phyloP scores from a whole-genome alignment of 1,140 invertebrate genomes.

The Batillaria attramentaria region DNA sequence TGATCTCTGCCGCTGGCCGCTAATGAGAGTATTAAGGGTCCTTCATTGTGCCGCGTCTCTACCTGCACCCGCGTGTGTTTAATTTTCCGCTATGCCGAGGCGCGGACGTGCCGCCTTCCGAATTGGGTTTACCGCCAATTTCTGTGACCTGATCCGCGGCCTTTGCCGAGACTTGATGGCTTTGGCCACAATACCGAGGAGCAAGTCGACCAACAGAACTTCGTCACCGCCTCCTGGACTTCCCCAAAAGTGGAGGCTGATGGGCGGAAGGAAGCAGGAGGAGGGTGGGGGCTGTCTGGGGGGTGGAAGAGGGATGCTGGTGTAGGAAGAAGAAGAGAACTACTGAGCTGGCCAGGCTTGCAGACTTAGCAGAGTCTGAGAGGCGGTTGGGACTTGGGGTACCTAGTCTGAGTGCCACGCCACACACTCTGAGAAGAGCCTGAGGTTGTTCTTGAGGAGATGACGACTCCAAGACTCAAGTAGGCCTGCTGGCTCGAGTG shows the following conservation, averaged over 20 bases:
- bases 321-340: too few species aligned
- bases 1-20: slow-evolving; percentile 33
- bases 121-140: slow-evolving; percentile 33
- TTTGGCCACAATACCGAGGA: too few species aligned
- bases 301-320: not conserved
- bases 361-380: too few species aligned
- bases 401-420: too few species aligned
- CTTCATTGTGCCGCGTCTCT: not conserved
- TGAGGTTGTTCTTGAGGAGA: too few species aligned
- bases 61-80: slow-evolving; percentile 18
- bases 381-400: too few species aligned
- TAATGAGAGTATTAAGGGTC: slow-evolving; percentile 37
- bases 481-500: too few species aligned
- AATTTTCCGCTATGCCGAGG: slow-evolving; percentile 14
- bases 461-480: too few species aligned
- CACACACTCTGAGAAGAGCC: too few species aligned
- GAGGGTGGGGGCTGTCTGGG: not conserved
- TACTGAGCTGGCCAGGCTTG: too few species aligned
- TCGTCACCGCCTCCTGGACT: too few species aligned
- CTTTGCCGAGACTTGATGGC: slow-evolving; percentile 8
- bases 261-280: not conserved
- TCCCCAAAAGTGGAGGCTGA: not conserved
- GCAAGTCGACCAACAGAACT: too few species aligned
- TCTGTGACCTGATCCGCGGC: slow-evolving; percentile 27
- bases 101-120: slow-evolving; percentile 24